Evolutionary conservation across 2,797 vertebrate genomes (phyloP), one percentile per base, ranked within the genome.

Genomic region (Arrhamphus sclerolepis): DNA sequence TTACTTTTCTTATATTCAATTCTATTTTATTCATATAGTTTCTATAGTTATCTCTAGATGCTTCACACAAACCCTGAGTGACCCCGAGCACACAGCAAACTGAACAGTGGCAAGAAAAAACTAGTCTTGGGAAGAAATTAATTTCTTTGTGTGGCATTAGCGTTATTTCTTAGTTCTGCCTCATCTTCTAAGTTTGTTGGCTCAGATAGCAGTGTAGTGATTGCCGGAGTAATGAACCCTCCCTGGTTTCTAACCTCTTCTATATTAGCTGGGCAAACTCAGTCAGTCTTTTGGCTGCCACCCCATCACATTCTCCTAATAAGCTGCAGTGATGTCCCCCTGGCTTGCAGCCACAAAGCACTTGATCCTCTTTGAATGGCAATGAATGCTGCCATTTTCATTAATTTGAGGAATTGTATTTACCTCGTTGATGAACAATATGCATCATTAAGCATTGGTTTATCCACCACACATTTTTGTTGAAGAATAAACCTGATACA

Each of bases 201-300:
- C n/a, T n/a, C n/a, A n/a, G n/a, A n/a, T n/a, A n/a, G n/a, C n/a
- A n/a, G n/a, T n/a, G n/a, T n/a, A n/a, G n/a, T 44, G 64, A 80
- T 61, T 70, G 54, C 62, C 14, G 7, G 21, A 18, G 62, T 78
- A 82, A 77, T 78, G 73, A 80, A 78, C 77, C 70, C 59, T 65
- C 59, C 46, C 19, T 75, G 71, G 53, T 69, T 73, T 55, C 59
- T 73, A 70, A 81, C 78, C 76, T 67, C 56, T 62, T 42, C 40
- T 63, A 72, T 72, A 78, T 81, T 83, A 73, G 70, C 41, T 38
- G 21, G 74, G 64, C 62, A 80, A 83, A 83, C 74, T 72, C n/a
- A n/a, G n/a, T n/a, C n/a, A n/a, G n/a, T n/a, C n/a, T n/a, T n/a
- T n/a, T n/a, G n/a, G n/a, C n/a, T n/a, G n/a, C 71, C 47, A 51